Base-by-base conservation (phyloP, 2,888 invertebrate genomes). In the Nephrocerus scutellatus region DNA sequence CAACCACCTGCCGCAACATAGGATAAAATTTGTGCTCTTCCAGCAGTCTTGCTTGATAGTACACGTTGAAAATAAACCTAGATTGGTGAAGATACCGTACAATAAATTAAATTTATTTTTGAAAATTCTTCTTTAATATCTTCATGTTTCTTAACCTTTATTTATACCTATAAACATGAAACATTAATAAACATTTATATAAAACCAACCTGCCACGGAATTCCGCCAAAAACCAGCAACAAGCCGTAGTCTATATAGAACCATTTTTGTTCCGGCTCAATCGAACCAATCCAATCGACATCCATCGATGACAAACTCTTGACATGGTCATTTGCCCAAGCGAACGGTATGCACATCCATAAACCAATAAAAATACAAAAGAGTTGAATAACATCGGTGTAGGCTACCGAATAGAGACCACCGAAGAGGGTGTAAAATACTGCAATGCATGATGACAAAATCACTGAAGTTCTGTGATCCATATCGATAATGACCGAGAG, bases 311-410 rank as follows among this genome's bases (percentile, higher is more conserved):
- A 76, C 47, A 93, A 76, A 14, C 89, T 82, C 57, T 79, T 75
- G 9, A 95, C 93, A 59, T 87, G 84, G 13, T 84, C 80, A 70
- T 91, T 84, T 46, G 79, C 74, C 84, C 93, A 84, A 9, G 95
- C 92, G 64, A 95, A 96, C 0, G 96, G 96, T 50, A 96, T 91
- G 65, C 95, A 92, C 79, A 97, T 82, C 96, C 96, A 96, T 67
- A 98, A 74, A 20, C 97, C 97, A 57, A 96, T 80, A 71, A 97
- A 95, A 63, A 97, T 96, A 72, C 95, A 96, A 73, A 93, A 91
- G 30, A 97, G 76, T 70, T 97, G 96, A 56, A 97, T 91, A 56
- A 97, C 96, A 68, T 97, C 96, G 1, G 97, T 98, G 68, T 97
- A 98, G 2, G 97, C 97, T 44, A 98, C 97, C 37, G 95, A 86